Conservation (phyloP, 2,113 vertebrate genomes). For the Chionodraco myersi region DNA sequence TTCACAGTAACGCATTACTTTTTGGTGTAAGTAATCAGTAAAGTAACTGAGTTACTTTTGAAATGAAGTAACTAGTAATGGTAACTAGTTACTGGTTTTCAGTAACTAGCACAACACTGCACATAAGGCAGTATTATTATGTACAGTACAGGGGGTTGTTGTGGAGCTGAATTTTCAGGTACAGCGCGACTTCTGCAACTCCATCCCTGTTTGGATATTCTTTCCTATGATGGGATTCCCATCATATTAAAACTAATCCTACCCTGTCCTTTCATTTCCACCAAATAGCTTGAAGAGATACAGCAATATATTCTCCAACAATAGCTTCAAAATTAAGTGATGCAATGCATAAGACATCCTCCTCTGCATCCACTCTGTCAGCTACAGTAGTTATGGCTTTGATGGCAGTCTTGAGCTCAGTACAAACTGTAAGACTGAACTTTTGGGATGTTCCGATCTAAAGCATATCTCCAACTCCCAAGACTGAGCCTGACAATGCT, state of each 20-base stretch:
- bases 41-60: too few relatives aligned
- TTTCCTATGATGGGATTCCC: not conserved
- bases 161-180: not conserved
- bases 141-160: not conserved
- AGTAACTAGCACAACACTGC: too few relatives aligned
- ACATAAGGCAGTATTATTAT: not conserved
- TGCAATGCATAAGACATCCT: constrained; percentile 8
- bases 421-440: constrained; percentile 1
- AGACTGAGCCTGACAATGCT: not conserved
- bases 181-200: not conserved
- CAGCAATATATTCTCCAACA: not conserved
- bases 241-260: not conserved
- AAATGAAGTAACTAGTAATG: too few relatives aligned
- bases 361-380: not conserved
- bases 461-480: not conserved
- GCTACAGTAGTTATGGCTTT: constrained; percentile 2
- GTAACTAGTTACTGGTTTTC: too few relatives aligned
- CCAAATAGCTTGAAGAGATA: not conserved
- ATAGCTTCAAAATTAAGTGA: not conserved
- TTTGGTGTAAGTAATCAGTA: too few relatives aligned
- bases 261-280: not conserved
- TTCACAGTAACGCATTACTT: too few relatives aligned
- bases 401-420: constrained; percentile 21
- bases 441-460: not conserved
- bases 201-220: not conserved